These are phyloP conservation scores for Drosophila anomalipes DNA, from an alignment of 2,888 invertebrate species.

Conservation along the genomic window DNA sequence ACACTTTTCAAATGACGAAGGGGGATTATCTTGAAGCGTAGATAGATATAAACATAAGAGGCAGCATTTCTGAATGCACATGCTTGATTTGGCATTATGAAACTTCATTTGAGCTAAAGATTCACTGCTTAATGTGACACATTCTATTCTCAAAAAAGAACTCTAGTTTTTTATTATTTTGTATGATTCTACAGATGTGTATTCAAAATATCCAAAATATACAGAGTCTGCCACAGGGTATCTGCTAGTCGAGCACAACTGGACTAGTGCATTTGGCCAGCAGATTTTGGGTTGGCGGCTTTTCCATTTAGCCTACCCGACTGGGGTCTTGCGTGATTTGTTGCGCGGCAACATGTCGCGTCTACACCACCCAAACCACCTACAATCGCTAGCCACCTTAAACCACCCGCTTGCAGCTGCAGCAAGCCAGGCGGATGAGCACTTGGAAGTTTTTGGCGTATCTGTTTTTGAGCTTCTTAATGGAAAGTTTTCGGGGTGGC, in stretches of 20 bases:
- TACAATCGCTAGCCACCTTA: not conserved
- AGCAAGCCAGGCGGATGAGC: slow-evolving; percentile 54
- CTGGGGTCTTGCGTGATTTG: slow-evolving; percentile 70
- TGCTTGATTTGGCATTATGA: not conserved
- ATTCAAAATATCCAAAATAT: not conserved
- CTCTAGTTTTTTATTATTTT: not conserved
- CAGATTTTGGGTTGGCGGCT: slow-evolving; percentile 44
- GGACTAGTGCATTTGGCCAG: slow-evolving; percentile 33
- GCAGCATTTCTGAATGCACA: not conserved
- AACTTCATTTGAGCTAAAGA: not conserved
- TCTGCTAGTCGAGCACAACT: not conserved
- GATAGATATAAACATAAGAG: not conserved
- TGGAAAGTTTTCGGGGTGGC: slow-evolving; percentile 70
- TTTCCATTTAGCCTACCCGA: slow-evolving; percentile 70
- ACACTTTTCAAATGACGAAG: not conserved
- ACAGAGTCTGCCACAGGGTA: not conserved
- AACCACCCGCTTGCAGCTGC: not conserved
- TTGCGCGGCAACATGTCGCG: slow-evolving; percentile 67
- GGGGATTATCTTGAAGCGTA: not conserved
- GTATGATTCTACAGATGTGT: not conserved
- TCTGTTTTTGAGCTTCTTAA: slow-evolving; percentile 80
- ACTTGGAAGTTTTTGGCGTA: slow-evolving; percentile 75
- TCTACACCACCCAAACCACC: slow-evolving; percentile 8
- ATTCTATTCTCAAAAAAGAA: not conserved
- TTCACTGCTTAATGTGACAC: not conserved